These are phyloP conservation scores for Hermaeophaga mercurialis DNA, from an alignment of 2,888 invertebrate genomes.

Conservation along the genomic window DNA sequence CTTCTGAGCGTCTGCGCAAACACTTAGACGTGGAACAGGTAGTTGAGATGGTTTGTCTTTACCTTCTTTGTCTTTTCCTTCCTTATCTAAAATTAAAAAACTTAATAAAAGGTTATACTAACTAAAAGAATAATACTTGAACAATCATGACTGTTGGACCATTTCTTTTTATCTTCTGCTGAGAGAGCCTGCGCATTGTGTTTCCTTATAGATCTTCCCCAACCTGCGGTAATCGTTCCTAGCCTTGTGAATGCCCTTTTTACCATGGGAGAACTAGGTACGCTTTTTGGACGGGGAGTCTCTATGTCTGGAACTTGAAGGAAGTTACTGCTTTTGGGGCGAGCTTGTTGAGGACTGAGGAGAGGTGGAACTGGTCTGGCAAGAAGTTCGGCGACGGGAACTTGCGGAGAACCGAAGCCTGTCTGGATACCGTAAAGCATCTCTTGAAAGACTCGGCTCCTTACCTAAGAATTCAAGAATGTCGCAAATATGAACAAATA, in stretches of 20 bases:
- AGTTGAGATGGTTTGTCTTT: conserved; percentile 78
- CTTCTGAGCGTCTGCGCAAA: conserved; percentile 93
- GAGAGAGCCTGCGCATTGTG: conserved; percentile 80
- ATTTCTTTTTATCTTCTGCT: conserved; percentile 90
- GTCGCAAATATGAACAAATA: too few species aligned
- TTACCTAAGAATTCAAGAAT: too few species aligned
- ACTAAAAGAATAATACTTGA: conserved; percentile 65
- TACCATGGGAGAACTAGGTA: conserved; percentile 93
- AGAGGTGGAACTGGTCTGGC: conserved; percentile 85
- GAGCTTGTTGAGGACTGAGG: conserved; percentile 82
- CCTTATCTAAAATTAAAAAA: conserved; percentile 68
- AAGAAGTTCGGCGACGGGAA: conserved; percentile 86
- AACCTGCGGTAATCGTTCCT: conserved; percentile 88
- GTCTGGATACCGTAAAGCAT: conserved; percentile 95
- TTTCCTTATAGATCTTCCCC: conserved; percentile 86
- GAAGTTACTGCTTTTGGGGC: conserved; percentile 89
- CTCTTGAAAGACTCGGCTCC: conserved; percentile 89
- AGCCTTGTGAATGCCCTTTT: conserved; percentile 89
- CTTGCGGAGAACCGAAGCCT: conserved; percentile 91
- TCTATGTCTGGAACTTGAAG: conserved; percentile 86
- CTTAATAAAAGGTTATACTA: conserved; percentile 11
- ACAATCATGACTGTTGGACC: conserved; percentile 86
- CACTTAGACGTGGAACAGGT: conserved; percentile 85
- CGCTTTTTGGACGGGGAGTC: conserved; percentile 87
- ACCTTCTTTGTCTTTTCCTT: conserved; percentile 77